phyloP scores from a whole-genome alignment of 2,113 vertebrate species.

The Eulemur rufifrons region DNA sequence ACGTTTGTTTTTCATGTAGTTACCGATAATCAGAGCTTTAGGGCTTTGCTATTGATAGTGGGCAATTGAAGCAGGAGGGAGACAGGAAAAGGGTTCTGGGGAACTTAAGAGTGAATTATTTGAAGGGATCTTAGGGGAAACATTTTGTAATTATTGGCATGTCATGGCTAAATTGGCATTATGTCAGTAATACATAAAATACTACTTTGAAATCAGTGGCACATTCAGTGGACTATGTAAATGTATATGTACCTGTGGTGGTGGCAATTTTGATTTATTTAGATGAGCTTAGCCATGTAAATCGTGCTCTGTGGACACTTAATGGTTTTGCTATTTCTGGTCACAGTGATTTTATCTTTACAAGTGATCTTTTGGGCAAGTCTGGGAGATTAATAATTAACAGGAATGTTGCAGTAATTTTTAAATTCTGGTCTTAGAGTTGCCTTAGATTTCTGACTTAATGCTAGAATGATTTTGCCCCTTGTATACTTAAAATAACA shows the following conservation, averaged over 20 bases:
- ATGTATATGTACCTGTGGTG: not conserved
- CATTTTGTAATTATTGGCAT: not conserved
- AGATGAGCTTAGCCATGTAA: not conserved
- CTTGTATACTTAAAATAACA: slow-evolving; percentile 9
- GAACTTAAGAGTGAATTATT: not conserved
- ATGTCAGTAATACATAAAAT: not conserved
- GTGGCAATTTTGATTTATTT: slow-evolving; percentile 6
- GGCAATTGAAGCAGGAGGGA: not conserved
- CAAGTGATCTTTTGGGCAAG: slow-evolving; percentile 30
- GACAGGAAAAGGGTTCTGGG: not conserved
- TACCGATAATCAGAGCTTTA: not conserved
- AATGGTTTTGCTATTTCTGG: not conserved
- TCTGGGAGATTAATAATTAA: slow-evolving; percentile 57
- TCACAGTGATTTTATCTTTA: not conserved
- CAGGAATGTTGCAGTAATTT: slow-evolving; percentile 19
- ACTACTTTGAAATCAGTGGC: not conserved
- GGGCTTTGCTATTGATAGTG: not conserved
- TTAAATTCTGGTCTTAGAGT: slow-evolving; percentile 33
- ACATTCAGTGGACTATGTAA: not conserved
- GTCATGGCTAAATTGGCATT: not conserved
- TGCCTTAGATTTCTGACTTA: slow-evolving; percentile 19
- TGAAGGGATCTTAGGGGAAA: not conserved
- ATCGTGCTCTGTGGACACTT: not conserved
- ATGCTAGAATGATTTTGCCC: slow-evolving; percentile 29
- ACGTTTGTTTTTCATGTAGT: not conserved